Evolutionary conservation across 2,797 vertebrate genomes (phyloP), one percentile per base, ranked within the genome.

Genomic region (Tinamus major): DNA sequence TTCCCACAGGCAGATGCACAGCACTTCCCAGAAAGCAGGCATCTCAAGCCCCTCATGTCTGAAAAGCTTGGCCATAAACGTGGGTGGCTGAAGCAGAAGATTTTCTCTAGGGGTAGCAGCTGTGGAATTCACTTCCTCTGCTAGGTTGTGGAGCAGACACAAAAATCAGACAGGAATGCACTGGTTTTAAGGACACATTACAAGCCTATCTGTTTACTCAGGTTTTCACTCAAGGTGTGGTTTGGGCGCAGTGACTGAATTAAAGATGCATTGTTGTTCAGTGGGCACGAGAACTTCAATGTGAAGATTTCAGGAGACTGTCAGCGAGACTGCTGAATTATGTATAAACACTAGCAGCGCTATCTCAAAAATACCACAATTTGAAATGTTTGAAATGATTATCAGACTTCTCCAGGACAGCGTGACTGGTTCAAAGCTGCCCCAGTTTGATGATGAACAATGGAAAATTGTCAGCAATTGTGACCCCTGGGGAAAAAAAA

Each of bases 141-240:
- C n/a, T 80, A 76, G 77, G 51, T 9, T 8, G 62, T 9, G 76
- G 68, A 93, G 72, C 85, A 92, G 81, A 87, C 5, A 0, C 77
- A 69, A 63, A 42, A 87, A 76, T 51, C 85, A 89, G 82, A 75
- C 82, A 85, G 79, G 92, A 94, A 96, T 92, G 91, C 89, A 72
- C 49, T 91, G 89, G 89, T 27, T 62, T 11, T 63, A 18, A 80
- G 92, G 74, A 71, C 89, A 81, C 35, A 3, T 53, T 46, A 56
- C 48, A 9, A 74, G 31, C 65, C 48, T 8, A 4, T 10, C 85
- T 48, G 35, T 64, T 83, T 69, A 58, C 48, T 74, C 81, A 74
- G 75, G 75, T 63, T 92, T 70, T 21, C 48, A 26, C 59, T 35
- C 0, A 0, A 87, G 89, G 69, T 75, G 86, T 51, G 88, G 72